Conservation (phyloP, 2,113 vertebrate species). For the Mohoua ochrocephala region DNA sequence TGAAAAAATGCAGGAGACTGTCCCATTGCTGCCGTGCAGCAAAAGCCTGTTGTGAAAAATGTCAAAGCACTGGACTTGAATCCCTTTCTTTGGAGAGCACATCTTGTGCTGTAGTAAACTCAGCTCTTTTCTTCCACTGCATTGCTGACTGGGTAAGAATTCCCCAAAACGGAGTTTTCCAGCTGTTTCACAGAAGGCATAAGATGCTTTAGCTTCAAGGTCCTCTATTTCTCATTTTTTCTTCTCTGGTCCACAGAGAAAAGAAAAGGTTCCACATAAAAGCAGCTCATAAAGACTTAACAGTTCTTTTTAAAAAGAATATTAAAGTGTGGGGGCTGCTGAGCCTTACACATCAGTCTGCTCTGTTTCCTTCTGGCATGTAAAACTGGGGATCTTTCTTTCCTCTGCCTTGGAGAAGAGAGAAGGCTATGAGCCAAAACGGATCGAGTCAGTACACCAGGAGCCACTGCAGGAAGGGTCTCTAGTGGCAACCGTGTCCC, state of each 20-base stretch:
- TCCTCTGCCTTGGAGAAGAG: background rate
- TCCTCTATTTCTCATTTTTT: constrained; percentile 3
- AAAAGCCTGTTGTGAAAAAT: background rate
- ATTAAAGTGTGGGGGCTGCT: background rate
- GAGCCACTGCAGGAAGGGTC: background rate
- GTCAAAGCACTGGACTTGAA: background rate
- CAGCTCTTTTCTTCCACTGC: background rate
- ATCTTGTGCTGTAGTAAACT: background rate
- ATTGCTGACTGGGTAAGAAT: background rate
- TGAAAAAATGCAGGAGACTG: background rate
- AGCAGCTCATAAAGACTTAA: constrained; percentile 22
- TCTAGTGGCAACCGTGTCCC: background rate
- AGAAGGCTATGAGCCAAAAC: background rate
- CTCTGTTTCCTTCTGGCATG: background rate
- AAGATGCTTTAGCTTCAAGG: background rate
- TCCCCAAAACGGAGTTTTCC: background rate
- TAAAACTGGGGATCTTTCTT: background rate
- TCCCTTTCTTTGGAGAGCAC: background rate
- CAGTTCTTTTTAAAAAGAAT: background rate
- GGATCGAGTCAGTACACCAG: background rate
- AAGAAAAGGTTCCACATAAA: constrained; percentile 19
- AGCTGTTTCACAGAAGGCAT: background rate
- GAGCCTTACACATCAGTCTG: background rate
- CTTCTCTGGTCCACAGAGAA: background rate
- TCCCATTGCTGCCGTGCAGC: background rate